These are phyloP conservation scores for Channa argus DNA, from an alignment of 2,113 vertebrate genomes.

Conservation along the genomic window DNA sequence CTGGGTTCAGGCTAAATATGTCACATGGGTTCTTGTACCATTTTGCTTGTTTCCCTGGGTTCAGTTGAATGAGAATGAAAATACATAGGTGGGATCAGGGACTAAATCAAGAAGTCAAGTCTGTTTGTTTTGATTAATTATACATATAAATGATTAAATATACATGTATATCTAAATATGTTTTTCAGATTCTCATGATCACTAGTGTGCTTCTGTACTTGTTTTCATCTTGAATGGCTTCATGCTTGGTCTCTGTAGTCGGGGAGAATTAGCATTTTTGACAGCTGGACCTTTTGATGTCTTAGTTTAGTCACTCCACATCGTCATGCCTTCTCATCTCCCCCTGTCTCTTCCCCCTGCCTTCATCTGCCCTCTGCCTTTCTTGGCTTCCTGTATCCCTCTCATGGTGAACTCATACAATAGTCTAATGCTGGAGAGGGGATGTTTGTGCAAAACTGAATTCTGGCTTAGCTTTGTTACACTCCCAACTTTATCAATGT, in stretches of 20 bases:
- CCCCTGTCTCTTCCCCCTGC: neutral
- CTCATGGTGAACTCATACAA: conserved; percentile 19
- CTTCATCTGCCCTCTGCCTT: conserved; percentile 15
- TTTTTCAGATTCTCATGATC: neutral
- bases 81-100: neutral
- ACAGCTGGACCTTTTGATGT: conserved; percentile 72
- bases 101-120: conserved; percentile 7
- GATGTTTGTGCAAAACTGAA: too few species aligned
- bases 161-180: neutral
- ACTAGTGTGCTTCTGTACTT: neutral
- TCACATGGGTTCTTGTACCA: conserved; percentile 6
- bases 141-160: neutral
- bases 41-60: conserved; percentile 18
- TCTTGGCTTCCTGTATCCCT: conserved; percentile 12
- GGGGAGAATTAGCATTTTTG: conserved; percentile 44
- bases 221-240: conserved; percentile 31
- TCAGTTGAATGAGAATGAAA: conserved; percentile 13
- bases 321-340: conserved; percentile 39
- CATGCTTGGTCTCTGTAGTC: conserved; percentile 18
- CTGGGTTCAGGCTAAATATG: conserved; percentile 33
- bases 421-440: neutral
- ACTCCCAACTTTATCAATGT: neutral
- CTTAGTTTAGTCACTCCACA: conserved; percentile 54
- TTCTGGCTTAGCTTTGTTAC: neutral
- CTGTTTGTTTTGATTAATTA: conserved; percentile 16